Evolutionary conservation across 2,797 vertebrate species (phyloP).

Genomic region (Cuculus canorus): DNA sequence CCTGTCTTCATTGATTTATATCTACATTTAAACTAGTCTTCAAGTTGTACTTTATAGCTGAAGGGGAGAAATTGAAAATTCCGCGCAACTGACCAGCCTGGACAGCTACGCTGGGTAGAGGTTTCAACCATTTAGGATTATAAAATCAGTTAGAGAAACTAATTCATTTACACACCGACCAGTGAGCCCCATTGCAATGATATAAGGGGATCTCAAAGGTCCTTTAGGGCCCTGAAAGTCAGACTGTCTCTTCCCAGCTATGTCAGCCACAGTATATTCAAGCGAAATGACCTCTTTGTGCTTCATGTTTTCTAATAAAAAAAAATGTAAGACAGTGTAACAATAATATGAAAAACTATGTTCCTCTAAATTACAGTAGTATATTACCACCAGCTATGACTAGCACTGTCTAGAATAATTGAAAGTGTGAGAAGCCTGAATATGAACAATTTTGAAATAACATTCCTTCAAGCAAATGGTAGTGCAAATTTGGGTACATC

Average conservation of each 20-base stretch:
- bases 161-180: not conserved
- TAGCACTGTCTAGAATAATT: not conserved
- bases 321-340: not conserved
- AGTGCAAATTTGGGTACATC: not conserved
- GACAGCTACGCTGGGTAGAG: not conserved
- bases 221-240: not conserved
- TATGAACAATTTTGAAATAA: conserved; percentile 24
- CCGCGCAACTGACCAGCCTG: not conserved
- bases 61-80: not conserved
- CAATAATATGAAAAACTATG: not conserved
- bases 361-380: not conserved
- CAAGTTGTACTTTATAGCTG: not conserved
- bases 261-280: not conserved
- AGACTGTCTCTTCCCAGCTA: not conserved
- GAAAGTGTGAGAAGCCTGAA: not conserved
- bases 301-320: not conserved
- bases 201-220: not conserved
- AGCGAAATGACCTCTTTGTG: not conserved
- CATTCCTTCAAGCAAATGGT: not conserved
- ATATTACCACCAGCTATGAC: not conserved
- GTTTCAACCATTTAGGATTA: not conserved
- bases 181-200: not conserved
- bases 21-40: not conserved
- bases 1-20: not conserved
- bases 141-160: not conserved